Base-by-base conservation (phyloP, 2,113 vertebrate genomes). In the Grammomys dolichurus region DNA sequence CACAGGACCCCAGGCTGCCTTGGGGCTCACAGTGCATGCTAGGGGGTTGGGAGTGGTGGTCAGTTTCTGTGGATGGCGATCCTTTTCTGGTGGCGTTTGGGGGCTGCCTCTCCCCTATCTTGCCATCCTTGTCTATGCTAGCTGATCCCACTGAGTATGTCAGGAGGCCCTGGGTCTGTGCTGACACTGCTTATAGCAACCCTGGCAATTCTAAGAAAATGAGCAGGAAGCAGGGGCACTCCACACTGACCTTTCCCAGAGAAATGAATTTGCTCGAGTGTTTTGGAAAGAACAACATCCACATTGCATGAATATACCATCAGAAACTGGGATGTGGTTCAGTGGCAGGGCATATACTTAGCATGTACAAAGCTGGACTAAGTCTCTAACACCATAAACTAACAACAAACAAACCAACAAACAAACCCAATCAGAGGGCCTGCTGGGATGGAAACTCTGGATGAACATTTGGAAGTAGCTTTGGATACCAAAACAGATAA, bases 1-100 rank as follows among this genome's bases (percentile, higher is more conserved):
- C 33, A 67, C 20, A 67, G 28, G 72, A 1, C 0, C 0, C 54
- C 73, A 24, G 0, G 0, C 17, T 7, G 1, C 67, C 17, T 2
- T 0, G 33, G 33, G 13, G 28, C 14, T 2, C 2, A 28, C 9
- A 46, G n/a, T 0, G 31, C 22, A 28, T 28, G 51, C 56, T 1
- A 5, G 51, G 19, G 43, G 5, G 2, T 0, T 17, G 20, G 6
- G 17, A 9, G 60, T 33, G 26, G 43, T 11, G 6, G 65, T 4
- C 46, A 12, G 77, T 12, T 17, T 54, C 87, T 28, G 54, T 5
- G 56, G 16, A 10, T 10, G 54, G 63, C 81, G 86, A 77, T 36
- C 24, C 73, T 72, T 60, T 48, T 7, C 43, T 43, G 56, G 28
- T 3, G 31, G 20, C 22, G 33, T 0, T 60, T 31, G 40, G 76